phyloP scores from a whole-genome alignment of 1,140 invertebrate genomes.

The Meloidogyne hapla region DNA sequence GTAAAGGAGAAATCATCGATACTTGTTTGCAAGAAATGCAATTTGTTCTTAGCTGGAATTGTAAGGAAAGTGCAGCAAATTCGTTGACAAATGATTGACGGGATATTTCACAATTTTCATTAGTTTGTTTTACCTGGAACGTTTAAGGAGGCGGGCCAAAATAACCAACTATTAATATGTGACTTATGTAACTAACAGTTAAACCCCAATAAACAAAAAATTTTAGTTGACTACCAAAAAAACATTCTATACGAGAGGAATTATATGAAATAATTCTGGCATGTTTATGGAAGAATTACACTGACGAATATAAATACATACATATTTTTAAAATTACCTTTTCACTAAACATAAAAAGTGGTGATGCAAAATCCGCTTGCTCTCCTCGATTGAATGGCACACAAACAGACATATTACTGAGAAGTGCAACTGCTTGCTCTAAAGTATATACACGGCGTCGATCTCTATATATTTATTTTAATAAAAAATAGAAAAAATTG shows the following conservation, averaged over 20 bases:
- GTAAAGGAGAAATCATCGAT: slow-evolving; percentile 90
- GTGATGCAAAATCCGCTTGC: slow-evolving; percentile 82
- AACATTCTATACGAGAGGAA: no score
- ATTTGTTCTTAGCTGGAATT: slow-evolving; percentile 77
- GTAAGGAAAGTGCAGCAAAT: slow-evolving; percentile 26
- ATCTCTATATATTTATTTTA: slow-evolving; percentile 34
- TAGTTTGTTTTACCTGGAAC: slow-evolving; percentile 19
- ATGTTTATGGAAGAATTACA: no score
- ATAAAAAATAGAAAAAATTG: slow-evolving; percentile 64
- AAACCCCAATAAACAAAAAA: no score
- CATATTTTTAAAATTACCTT: slow-evolving; percentile 72
- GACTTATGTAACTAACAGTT: no score
- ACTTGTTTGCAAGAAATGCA: slow-evolving; percentile 96
- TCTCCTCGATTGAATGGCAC: slow-evolving; percentile 74
- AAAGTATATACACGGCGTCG: slow-evolving; percentile 77
- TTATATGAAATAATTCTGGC: no score
- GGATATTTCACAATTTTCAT: slow-evolving; percentile 28
- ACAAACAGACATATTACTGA: slow-evolving; percentile 86
- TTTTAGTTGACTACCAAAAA: no score
- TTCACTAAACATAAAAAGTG: slow-evolving; percentile 95
- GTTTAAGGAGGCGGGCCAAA: slow-evolving; percentile 15
- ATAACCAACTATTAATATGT: slow-evolving; percentile 8
- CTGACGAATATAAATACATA: no score
- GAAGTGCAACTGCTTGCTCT: slow-evolving; percentile 84
- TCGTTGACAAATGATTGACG: slow-evolving; percentile 29